Evolutionary conservation across 1,140 invertebrate species (phyloP), one percentile per base, ranked within the genome.

Genomic region (Batillaria attramentaria): DNA sequence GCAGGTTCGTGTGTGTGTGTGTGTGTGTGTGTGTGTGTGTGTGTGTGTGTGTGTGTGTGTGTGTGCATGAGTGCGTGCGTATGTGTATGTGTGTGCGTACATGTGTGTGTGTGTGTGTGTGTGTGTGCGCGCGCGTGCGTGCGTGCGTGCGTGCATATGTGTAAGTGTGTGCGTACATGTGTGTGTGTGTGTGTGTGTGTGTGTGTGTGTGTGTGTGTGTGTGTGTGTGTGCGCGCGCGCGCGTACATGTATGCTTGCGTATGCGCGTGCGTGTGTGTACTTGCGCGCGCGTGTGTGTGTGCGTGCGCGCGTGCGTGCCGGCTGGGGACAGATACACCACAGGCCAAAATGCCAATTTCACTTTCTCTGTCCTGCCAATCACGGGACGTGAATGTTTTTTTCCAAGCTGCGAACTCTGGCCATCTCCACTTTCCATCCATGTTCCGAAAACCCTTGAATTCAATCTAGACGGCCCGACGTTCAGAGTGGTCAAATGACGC

Each of bases 151-250:
- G 46, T 50, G 46, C 24, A 24, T 50, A 24, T 50, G 46, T 24
- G 24, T 50, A 24, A 13, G 46, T 50, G 46, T 50, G 46, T 50
- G 46, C 24, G 46, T 24, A 50, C 24, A 24, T 50, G 46, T 50
- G 46, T 50, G 46, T 50, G 46, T 50, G 46, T 50, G 46, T 50
- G 46, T 50, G 46, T 50, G 46, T 50, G 46, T 50, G 46, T 50
- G 46, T 50, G 46, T 50, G 46, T 50, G 46, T 50, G 46, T 50
- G 46, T 50, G 10, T 13, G 46, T 50, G 46, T 50, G 46, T 50
- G 46, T 50, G 46, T 50, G 46, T 50, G 24, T 50, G 24, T 50
- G 24, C 24, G 24, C 24, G 24, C 24, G 46, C 24, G 46, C 24
- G 46, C 24, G 46, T 50, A 24, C 24, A 50, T 50, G 46, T 50